Evolutionary conservation across 2,113 vertebrate genomes (phyloP).

Genomic region (Catagonus wagneri): DNA sequence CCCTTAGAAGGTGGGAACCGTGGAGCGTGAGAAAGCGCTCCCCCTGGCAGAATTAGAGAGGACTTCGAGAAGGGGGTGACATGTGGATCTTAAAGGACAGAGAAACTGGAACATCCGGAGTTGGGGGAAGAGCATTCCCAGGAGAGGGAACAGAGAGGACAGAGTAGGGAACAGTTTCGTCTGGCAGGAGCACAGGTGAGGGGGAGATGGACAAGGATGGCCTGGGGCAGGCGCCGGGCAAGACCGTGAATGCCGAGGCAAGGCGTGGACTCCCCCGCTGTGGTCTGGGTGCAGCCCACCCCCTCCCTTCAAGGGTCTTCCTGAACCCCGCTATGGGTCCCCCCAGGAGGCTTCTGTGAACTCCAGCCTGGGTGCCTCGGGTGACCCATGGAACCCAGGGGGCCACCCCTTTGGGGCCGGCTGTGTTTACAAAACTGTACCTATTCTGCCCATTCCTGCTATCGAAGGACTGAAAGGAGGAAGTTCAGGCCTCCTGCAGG

Average conservation of each 20-base stretch:
- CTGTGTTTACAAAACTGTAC: not conserved
- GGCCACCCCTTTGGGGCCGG: not conserved
- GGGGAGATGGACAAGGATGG: accelerated
- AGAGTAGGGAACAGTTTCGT: not conserved
- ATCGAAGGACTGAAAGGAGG: not conserved
- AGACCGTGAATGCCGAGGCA: not conserved
- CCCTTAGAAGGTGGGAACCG: not conserved
- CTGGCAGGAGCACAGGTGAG: not conserved
- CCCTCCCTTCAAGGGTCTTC: not conserved
- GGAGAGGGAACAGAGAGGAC: not conserved
- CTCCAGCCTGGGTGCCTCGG: not conserved
- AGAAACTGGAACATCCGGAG: not conserved
- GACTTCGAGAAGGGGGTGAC: not conserved
- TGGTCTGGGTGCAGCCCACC: not conserved
- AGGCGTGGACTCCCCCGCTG: not conserved
- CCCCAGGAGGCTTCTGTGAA: not conserved
- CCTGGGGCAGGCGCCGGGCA: not conserved
- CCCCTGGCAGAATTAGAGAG: not conserved
- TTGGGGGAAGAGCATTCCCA: not conserved
- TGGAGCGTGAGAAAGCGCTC: not conserved
- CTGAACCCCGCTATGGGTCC: not conserved
- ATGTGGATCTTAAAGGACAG: not conserved
- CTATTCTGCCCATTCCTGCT: not conserved
- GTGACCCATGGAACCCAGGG: not conserved
- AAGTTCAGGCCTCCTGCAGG: not conserved